Evolutionary conservation across 2,888 invertebrate genomes (phyloP).

Genomic region (Tetropium fuscum): DNA sequence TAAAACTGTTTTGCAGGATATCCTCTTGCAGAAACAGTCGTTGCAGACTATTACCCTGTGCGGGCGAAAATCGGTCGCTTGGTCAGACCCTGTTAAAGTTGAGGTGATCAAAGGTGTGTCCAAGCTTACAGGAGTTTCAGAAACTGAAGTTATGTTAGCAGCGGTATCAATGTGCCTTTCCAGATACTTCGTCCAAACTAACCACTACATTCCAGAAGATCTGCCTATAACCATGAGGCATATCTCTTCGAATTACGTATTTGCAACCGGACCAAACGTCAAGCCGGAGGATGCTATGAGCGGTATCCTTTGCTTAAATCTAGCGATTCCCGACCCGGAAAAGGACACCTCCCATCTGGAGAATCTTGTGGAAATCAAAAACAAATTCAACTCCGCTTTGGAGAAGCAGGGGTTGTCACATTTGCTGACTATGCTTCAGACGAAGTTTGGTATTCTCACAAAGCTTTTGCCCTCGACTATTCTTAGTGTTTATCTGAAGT

Average conservation of each 20-base stretch:
- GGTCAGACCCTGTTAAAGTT: constrained; percentile 75
- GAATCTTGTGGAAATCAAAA: constrained; percentile 62
- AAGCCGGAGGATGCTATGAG: constrained; percentile 64
- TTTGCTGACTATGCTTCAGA: constrained; percentile 68
- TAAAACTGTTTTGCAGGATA: constrained; percentile 70
- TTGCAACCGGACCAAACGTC: constrained; percentile 67
- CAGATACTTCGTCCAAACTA: constrained; percentile 67
- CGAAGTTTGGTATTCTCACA: constrained; percentile 71
- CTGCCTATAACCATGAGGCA: constrained; percentile 74
- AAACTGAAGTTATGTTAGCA: constrained; percentile 74
- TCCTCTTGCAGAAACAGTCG: constrained; percentile 69
- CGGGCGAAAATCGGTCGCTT: constrained; percentile 79
- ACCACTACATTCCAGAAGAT: constrained; percentile 68
- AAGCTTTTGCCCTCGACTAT: constrained; percentile 73
- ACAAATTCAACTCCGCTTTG: constrained; percentile 64
- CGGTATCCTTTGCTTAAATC: constrained; percentile 75
- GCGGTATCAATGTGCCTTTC: constrained; percentile 75
- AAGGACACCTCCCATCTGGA: constrained; percentile 55
- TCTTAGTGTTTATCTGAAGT: constrained; percentile 71
- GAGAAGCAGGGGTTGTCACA: constrained; percentile 69
- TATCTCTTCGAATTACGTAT: constrained; percentile 69
- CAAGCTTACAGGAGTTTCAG: constrained; percentile 71
- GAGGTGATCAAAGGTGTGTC: constrained; percentile 71
- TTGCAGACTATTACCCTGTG: constrained; percentile 75
- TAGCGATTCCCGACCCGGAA: constrained; percentile 69